Base-by-base conservation (phyloP, 2,888 invertebrate species). In the Epsilonema sp. region DNA sequence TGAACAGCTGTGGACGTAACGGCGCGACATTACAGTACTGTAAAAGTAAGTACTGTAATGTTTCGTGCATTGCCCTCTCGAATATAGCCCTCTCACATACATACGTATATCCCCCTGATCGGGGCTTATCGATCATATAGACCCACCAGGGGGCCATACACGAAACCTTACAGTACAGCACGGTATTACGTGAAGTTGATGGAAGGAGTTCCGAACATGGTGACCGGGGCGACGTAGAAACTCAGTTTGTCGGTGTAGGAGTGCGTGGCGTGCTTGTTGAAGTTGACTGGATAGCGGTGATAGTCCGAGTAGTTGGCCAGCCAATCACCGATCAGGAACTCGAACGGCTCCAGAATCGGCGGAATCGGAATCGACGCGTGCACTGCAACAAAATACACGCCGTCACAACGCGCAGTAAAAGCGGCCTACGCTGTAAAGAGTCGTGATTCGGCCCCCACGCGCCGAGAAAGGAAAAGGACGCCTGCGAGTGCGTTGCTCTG, bases 141-240 rank as follows among this genome's bases (percentile, higher is more conserved):
- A n/a, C n/a, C n/a, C n/a, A n/a, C n/a, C n/a, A n/a, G n/a, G n/a
- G n/a, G n/a, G n/a, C n/a, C n/a, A n/a, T n/a, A 39, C 24, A 13
- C 5, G 42, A 5, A 23, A 8, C 22, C 13, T n/a, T n/a, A n/a
- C 24, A 23, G 31, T n/a, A n/a, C n/a, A n/a, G n/a, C n/a, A n/a
- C n/a, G n/a, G n/a, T n/a, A n/a, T 47, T 26, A 64, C 60, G 61
- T 64, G 36, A 58, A 54, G 46, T 63, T 63, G 16, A 63, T 46
- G 1, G 60, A 61, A 4, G 63, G 63, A 11, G 63, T 57, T 2
- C 63, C 63, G 49, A 63, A 63, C 63, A 64, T 63, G 24, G 63
- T 59, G 2, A 63, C 62, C 36, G 59, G 55, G 1, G 63, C 56
- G 2, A 62, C 60, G 26, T 55, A 49, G 37, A 63, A 56, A 45